Evolutionary conservation across 1,140 invertebrate species (phyloP).

Genomic region (Drosophila mojavensis): DNA sequence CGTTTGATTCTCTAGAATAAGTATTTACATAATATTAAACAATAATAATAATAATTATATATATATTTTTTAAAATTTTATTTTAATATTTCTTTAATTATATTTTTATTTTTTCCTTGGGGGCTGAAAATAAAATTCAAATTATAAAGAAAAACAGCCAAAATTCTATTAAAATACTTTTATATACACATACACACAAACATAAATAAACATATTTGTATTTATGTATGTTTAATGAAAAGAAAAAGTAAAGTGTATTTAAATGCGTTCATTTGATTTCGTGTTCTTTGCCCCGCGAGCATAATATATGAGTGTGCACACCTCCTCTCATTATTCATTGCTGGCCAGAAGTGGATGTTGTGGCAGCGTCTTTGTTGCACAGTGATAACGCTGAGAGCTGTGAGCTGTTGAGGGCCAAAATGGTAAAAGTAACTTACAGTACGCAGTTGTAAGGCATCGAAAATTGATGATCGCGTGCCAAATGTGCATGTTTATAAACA

Average conservation of each 20-base stretch:
- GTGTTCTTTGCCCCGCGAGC: neutral
- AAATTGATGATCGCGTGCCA: slow-evolving; percentile 81
- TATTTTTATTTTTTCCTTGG: no score
- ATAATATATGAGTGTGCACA: slow-evolving; percentile 37
- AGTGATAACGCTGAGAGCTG: slow-evolving; percentile 43
- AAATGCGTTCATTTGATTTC: neutral
- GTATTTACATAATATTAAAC: no score
- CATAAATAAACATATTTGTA: no score
- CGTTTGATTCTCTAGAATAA: no score
- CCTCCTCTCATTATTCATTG: slow-evolving; percentile 42
- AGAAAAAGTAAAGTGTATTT: slow-evolving; percentile 7
- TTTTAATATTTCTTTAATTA: no score
- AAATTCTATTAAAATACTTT: no score
- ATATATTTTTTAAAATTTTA: no score
- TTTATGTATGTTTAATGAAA: neutral
- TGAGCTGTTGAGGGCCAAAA: slow-evolving; percentile 51
- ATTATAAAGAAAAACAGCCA: no score
- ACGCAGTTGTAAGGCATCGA: slow-evolving; percentile 63
- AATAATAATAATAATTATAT: no score
- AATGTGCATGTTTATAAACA: slow-evolving; percentile 81
- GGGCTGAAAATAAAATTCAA: no score
- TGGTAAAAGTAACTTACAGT: slow-evolving; percentile 65
- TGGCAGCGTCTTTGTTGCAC: slow-evolving; percentile 38
- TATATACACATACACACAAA: no score
- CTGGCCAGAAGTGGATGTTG: slow-evolving; percentile 2